Conservation (phyloP, 2,113 vertebrate species). For the Peromyscus polionotus region DNA sequence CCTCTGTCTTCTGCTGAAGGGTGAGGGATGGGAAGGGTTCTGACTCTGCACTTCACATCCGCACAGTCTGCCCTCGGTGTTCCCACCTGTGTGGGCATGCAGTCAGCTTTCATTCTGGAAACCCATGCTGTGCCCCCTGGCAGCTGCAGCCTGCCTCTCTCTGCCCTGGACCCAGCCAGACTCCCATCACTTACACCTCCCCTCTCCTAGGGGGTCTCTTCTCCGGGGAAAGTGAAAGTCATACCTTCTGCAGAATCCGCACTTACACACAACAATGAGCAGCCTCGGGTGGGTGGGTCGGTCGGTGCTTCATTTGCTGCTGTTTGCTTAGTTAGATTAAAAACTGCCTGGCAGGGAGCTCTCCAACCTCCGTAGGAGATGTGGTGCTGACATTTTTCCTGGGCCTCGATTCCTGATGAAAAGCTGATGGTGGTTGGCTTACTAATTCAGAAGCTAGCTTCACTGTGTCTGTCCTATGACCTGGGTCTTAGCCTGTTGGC, state of each 20-base stretch:
- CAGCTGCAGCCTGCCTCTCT: neutral
- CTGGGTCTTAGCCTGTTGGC: neutral
- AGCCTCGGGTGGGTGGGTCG: neutral
- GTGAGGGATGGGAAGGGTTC: fast-evolving
- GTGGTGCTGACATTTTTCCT: neutral
- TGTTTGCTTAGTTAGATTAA: neutral
- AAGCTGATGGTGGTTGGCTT: neutral
- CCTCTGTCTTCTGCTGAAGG: fast-evolving
- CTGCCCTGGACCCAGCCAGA: neutral
- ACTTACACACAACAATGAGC: neutral
- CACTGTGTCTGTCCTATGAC: neutral
- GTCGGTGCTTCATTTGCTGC: neutral
- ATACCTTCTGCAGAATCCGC: neutral
- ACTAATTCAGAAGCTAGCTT: neutral
- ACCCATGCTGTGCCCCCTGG: fast-evolving
- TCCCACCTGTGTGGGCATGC: fast-evolving
- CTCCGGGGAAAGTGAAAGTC: fast-evolving
- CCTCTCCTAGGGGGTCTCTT: neutral
- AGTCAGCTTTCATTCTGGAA: neutral
- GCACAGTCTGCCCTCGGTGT: fast-evolving
- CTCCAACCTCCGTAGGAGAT: too few relatives aligned
- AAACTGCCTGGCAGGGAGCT: neutral
- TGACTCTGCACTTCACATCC: fast-evolving
- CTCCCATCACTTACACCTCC: fast-evolving
- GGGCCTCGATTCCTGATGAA: neutral